Conservation (phyloP, 2,888 invertebrate genomes). For the Operophtera brumata region DNA sequence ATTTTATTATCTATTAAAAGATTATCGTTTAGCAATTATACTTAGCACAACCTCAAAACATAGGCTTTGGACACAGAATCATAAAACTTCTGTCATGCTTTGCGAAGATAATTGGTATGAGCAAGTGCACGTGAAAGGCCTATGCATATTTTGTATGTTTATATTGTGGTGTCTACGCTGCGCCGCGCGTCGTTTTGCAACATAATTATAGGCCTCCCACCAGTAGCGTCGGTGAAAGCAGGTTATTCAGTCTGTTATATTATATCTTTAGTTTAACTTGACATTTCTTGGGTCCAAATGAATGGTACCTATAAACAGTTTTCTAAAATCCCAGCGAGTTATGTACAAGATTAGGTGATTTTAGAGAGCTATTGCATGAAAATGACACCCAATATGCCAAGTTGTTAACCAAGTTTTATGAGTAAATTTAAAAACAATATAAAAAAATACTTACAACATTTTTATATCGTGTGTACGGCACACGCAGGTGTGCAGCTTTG, state of each 20-base stretch:
- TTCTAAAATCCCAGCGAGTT: not conserved
- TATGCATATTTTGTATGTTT: slow-evolving; percentile 8
- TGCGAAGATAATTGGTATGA: slow-evolving; percentile 15
- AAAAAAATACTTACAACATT: slow-evolving; percentile 84
- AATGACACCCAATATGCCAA: slow-evolving; percentile 20
- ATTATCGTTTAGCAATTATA: too few species aligned
- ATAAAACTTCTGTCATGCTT: not conserved
- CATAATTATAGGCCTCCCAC: slow-evolving; percentile 32
- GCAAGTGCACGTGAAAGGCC: slow-evolving; percentile 29
- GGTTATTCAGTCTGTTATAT: not conserved
- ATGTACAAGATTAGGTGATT: slow-evolving; percentile 3
- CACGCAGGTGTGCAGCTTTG: slow-evolving; percentile 86
- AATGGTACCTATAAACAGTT: not conserved
- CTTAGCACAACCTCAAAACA: slow-evolving; percentile 1
- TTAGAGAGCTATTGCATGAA: slow-evolving; percentile 16
- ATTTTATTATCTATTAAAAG: too few species aligned
- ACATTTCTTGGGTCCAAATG: not conserved
- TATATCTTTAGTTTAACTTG: not conserved
- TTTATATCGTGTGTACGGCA: slow-evolving; percentile 82
- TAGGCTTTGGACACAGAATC: not conserved
- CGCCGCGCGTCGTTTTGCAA: slow-evolving; percentile 26
- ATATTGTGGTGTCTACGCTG: not conserved
- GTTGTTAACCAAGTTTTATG: not conserved
- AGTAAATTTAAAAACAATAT: not conserved
- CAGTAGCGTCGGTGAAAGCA: slow-evolving; percentile 26